Percentiles rank a stretch among this genome's conserved stretches.
Conservation (phyloP, 2,888 invertebrate species). For the Blera fallax region DNA sequence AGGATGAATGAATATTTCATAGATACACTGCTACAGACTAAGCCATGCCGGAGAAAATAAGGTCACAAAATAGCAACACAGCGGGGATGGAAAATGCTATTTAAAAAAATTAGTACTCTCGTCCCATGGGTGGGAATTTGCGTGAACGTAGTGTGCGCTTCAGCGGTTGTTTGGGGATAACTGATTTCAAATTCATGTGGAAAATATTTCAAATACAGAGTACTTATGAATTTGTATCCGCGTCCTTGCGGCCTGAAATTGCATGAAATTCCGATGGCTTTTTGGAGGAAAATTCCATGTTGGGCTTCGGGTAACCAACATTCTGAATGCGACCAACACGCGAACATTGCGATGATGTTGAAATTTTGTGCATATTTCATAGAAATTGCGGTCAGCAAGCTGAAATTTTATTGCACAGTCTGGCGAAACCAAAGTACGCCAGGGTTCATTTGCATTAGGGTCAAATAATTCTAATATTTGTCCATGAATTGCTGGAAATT, state of each 20-base stretch:
- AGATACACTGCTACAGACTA: background rate
- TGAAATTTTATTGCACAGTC: background rate
- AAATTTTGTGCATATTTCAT: background rate
- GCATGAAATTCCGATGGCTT: background rate
- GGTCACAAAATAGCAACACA: background rate
- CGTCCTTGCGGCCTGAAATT: background rate
- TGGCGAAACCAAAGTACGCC: too few species aligned
- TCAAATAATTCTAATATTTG: too few species aligned
- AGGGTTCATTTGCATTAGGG: too few species aligned
- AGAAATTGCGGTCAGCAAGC: background rate
- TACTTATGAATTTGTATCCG: background rate
- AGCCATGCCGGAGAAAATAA: background rate
- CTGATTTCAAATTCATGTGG: background rate
- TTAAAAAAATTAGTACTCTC: background rate
- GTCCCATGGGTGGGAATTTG: background rate
- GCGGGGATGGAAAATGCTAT: background rate
- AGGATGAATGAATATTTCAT: constrained; percentile 42
- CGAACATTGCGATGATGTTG: background rate
- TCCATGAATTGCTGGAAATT: too few species aligned
- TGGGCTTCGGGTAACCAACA: background rate
- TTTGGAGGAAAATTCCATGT: background rate
- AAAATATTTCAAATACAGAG: background rate
- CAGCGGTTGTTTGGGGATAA: background rate
- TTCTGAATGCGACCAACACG: background rate
- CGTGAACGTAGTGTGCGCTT: background rate